Percentiles rank a stretch among this genome's conserved stretches.
Evolutionary conservation across 2,113 vertebrate species (phyloP).

Genomic region (Malurus alboscapulatus): DNA sequence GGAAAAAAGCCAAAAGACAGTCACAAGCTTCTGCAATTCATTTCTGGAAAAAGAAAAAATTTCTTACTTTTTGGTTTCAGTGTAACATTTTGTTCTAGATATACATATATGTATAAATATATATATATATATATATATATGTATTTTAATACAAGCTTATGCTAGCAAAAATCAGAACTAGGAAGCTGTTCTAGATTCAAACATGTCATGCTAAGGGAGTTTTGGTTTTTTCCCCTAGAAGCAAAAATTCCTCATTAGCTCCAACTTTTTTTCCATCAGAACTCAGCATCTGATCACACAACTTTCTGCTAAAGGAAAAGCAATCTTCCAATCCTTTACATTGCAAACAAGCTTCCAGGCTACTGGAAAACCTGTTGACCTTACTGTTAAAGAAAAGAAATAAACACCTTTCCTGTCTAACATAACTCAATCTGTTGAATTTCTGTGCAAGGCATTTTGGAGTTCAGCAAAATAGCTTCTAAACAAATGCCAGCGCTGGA

Average conservation of each 20-base stretch:
- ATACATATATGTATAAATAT: background rate
- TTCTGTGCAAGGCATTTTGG: background rate
- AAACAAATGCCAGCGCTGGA: background rate
- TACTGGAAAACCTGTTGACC: background rate
- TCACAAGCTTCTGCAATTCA: background rate
- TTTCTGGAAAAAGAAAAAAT: background rate
- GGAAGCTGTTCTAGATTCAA: background rate
- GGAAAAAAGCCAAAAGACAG: conserved; percentile 4
- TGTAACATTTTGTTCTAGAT: conserved; percentile 26
- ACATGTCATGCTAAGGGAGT: background rate
- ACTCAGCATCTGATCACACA: background rate
- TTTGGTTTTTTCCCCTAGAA: background rate
- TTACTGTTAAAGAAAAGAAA: background rate
- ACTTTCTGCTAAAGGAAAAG: background rate
- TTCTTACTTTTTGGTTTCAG: background rate
- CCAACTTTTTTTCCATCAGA: background rate
- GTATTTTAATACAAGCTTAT: background rate
- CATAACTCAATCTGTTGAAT: background rate
- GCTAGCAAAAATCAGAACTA: background rate
- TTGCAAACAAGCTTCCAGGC: background rate
- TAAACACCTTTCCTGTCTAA: background rate
- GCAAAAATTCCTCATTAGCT: background rate
- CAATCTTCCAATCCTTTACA: background rate
- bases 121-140: background rate
- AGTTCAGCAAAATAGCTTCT: background rate